phyloP scores from a whole-genome alignment of 2,888 invertebrate species.

The Vandiemenella viatica region DNA sequence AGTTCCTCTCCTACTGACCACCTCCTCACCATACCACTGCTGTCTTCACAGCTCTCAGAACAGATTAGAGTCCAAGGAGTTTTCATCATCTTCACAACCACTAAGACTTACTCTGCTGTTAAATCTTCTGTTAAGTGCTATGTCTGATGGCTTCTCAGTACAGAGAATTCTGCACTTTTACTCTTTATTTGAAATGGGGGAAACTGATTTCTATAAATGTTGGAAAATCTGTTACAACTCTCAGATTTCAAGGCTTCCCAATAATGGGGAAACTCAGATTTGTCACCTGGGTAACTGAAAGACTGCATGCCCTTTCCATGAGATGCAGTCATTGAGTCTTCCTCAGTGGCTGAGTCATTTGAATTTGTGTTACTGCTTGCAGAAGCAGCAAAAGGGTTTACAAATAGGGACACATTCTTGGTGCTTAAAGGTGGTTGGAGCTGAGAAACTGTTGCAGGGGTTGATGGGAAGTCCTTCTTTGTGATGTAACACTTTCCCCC shows the following conservation, averaged over 20 bases:
- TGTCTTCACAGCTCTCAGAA: not conserved
- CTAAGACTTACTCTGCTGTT: not conserved
- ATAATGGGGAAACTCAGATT: too few species aligned
- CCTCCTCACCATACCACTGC: not conserved
- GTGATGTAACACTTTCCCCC: constrained; percentile 29
- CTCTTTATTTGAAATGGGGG: too few species aligned
- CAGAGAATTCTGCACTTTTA: not conserved
- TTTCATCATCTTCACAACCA: constrained; percentile 1
- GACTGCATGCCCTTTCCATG: too few species aligned
- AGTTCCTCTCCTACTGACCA: constrained; percentile 1
- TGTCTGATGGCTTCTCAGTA: too few species aligned
- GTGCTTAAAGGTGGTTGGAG: constrained; percentile 32
- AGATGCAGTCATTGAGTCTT: constrained; percentile 20
- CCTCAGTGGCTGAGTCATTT: constrained; percentile 27
- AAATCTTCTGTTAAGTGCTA: not conserved
- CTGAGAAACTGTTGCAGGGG: constrained; percentile 30
- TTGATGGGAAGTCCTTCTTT: constrained; percentile 25
- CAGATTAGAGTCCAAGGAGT: too few species aligned
- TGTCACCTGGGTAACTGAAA: too few species aligned
- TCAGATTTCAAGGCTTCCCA: too few species aligned
- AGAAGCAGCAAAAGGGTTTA: constrained; percentile 41
- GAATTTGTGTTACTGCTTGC: constrained; percentile 26
- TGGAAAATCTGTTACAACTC: too few species aligned
- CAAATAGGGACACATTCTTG: constrained; percentile 44
- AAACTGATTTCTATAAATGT: too few species aligned